Conservation (phyloP, 37 sponge, comb jelly and placozoan genomes). For the Mnemiopsis leidyi region DNA sequence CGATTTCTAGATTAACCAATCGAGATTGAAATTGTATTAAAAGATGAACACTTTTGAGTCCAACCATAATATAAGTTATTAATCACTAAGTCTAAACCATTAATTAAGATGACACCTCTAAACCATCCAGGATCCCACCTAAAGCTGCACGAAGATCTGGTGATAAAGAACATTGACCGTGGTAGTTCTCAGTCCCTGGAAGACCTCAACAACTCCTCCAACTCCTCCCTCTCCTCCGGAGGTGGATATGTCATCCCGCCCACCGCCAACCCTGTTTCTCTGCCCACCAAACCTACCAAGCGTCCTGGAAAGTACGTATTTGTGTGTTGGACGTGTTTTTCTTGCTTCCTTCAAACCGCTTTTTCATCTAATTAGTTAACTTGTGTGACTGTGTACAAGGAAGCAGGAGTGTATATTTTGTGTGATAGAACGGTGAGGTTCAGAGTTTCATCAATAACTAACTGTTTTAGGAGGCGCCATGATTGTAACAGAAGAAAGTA, state of each 20-base stretch:
- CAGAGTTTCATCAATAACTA: background rate
- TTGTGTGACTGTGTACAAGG: too few species aligned
- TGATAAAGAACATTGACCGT: conserved; percentile 33
- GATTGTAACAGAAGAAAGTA: background rate
- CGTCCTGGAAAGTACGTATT: conserved; percentile 31
- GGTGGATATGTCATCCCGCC: conserved; percentile 44
- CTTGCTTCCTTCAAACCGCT: too few species aligned
- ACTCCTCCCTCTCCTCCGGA: conserved; percentile 63
- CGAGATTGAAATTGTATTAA: too few species aligned
- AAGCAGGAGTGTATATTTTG: background rate
- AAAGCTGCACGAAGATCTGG: conserved; percentile 19
- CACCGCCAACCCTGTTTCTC: background rate
- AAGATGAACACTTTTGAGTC: too few species aligned
- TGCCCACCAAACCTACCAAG: background rate
- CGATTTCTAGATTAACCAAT: too few species aligned
- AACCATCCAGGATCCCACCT: conserved; percentile 55
- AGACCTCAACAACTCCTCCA: conserved; percentile 60
- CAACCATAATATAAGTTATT: too few species aligned
- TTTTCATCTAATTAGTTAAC: too few species aligned
- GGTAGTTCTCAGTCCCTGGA: conserved; percentile 34
- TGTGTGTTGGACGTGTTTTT: background rate
- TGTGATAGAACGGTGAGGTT: background rate
- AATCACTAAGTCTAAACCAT: too few species aligned
- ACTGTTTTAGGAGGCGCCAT: background rate
- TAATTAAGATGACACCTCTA: too few species aligned